Base-by-base conservation (phyloP, 2,888 invertebrate species). In the Sipha maydis region DNA sequence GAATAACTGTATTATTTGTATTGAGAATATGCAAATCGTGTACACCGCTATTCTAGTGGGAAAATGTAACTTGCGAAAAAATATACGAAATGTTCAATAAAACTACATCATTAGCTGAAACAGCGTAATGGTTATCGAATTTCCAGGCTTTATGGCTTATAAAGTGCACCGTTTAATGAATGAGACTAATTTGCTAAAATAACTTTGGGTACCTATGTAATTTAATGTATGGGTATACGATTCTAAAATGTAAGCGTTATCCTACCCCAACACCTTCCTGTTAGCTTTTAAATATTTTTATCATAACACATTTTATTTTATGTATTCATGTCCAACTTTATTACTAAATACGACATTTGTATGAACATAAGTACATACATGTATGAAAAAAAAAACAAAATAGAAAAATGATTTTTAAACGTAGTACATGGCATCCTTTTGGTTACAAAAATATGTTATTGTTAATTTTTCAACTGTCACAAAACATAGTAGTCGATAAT, bases 1-100 rank as follows among this genome's bases (percentile, higher is more conserved):
- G 38, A 79, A 38, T 38, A 79, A 38, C n/a, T 61, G 61, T 80
- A 38, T 38, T 34, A n/a, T 80, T n/a, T 61, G 61, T 67, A 38
- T 80, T 61, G 38, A 34, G 25, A 61, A 34, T 61, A 61, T 80
- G 61, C 61, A 80, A 67, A 80, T 80, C 31, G 9, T 17, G 14
- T 1, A n/a, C 48, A 54, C 79, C 31, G 25, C 38, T 38, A 61
- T 3, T 31, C 14, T 5, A 14, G 71, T 17, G 31, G 31, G 31
- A 71, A 31, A 31, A 17, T 1, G 71, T 31, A 14, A 25, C 14
- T 11, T 61, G 34, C 25, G 34, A 79, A 80, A 80, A 25, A 3
- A 67, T 34, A n/a, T 61, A 80, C 31, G 14, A 71, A 71, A 31
- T 14, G 14, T 28, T 9, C 69, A 69, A 56, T 1, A 56, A 17